Conservation (phyloP, 2,888 invertebrate genomes). For the Agelastica alni region DNA sequence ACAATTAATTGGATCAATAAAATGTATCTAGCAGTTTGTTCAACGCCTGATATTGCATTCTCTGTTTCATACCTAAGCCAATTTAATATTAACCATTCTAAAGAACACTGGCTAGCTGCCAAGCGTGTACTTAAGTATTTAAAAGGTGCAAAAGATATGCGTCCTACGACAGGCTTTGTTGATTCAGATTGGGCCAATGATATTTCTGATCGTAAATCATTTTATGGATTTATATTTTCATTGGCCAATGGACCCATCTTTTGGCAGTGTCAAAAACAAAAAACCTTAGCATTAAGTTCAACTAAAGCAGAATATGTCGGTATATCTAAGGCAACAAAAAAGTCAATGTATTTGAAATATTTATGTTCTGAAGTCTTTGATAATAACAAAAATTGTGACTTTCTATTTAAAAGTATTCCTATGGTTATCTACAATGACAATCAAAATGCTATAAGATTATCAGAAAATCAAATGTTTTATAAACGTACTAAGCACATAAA, state of each 20-base stretch:
- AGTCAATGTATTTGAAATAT: conserved; percentile 29
- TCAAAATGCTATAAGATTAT: conserved; percentile 22
- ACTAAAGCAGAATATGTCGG: conserved; percentile 37
- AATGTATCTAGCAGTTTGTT: conserved; percentile 27
- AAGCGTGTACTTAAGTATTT: too few relatives aligned
- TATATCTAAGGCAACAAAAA: conserved; percentile 33
- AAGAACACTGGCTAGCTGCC: too few relatives aligned
- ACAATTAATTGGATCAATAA: conserved; percentile 1
- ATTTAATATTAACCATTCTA: conserved; percentile 26
- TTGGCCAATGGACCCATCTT: conserved; percentile 15
- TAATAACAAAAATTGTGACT: conserved; percentile 1
- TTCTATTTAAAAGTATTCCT: neutral
- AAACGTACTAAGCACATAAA: conserved; percentile 25
- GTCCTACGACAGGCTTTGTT: conserved; percentile 34
- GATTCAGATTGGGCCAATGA: conserved; percentile 38
- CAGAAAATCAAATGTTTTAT: conserved; percentile 16
- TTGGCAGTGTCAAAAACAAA: conserved; percentile 29
- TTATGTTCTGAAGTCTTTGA: conserved; percentile 9
- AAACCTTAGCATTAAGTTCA: conserved; percentile 28
- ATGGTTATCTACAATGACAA: conserved; percentile 28
- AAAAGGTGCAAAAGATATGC: conserved; percentile 24
- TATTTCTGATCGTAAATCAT: conserved; percentile 26
- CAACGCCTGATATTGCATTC: conserved; percentile 27
- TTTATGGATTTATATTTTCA: too few relatives aligned
- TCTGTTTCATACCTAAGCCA: conserved; percentile 24